Base-by-base conservation (phyloP, 2,113 vertebrate species). In the Erpornis zantholeuca region DNA sequence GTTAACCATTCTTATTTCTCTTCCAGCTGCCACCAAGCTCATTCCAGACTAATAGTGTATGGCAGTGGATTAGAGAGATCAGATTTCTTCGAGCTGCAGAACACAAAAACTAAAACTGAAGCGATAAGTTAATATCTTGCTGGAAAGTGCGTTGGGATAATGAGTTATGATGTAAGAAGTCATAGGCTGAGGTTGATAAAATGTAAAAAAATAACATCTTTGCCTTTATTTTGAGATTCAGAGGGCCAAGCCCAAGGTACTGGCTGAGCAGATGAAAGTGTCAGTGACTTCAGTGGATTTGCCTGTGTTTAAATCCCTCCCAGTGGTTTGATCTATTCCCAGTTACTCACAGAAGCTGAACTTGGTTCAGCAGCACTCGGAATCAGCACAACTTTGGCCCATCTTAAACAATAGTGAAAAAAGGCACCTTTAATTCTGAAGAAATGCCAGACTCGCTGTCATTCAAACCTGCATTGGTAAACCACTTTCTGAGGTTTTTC, bases 371-470 rank as follows among this genome's bases (percentile, higher is more conserved):
- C 61, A 71, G 65, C 25, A 19, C 72, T 82, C 4, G 1, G 50
- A 84, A 90, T 33, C 66, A 54, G 68, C 45, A 63, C 4, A 20
- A 54, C 82, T 94, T 85, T 88, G 75, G 71, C 64, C 82, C 56
- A 33, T 80, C 76, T 71, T 70, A 71, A 93, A 93, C 85, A 96
- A 86, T 1, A 71, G 56, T 4, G 31, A 42, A 78, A 59, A 78
- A 85, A 66, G 4, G 36, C 28, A 60, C 59, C 79, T 83, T 52
- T 88, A 52, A 90, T 96, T 94, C 72, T 81, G 64, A 75, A 82
- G 65, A 78, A 75, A 92, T 86, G 82, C 86, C 88, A 93, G 56
- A 75, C 64, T 88, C 6, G 7, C 77, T 95, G 95, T 90, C 93
- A 92, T 79, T 88, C 92, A 96, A 93, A 92, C 64, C 56, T 7